These are phyloP conservation scores for Ochropleura plecta DNA, from an alignment of 2,888 invertebrate species.

Conservation along the genomic window DNA sequence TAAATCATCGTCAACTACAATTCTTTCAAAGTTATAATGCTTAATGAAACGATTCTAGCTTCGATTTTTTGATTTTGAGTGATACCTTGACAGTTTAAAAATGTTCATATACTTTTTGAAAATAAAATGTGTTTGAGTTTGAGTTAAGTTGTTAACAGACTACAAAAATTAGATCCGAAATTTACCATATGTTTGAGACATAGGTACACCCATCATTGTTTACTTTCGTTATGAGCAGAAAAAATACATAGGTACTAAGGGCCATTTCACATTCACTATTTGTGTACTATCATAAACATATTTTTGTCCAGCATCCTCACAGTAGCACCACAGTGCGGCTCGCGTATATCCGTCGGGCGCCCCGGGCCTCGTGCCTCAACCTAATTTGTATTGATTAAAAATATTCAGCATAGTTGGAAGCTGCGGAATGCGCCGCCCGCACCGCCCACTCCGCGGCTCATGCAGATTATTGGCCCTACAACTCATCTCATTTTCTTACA, in stretches of 20 bases:
- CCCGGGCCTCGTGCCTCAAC: conserved; percentile 82
- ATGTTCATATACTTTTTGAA: background rate
- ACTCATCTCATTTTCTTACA: conserved; percentile 75
- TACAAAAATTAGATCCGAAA: background rate
- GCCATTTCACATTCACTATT: background rate
- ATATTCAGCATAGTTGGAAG: conserved; percentile 89
- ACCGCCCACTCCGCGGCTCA: conserved; percentile 66
- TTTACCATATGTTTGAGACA: background rate
- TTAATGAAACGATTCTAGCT: background rate
- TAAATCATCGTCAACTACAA: background rate
- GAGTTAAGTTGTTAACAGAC: background rate
- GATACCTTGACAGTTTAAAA: background rate
- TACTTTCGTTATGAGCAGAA: background rate
- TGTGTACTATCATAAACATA: background rate
- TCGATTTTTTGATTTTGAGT: background rate
- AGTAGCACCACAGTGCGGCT: conserved; percentile 68
- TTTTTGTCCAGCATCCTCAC: conserved; percentile 2
- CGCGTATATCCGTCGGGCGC: conserved; percentile 76
- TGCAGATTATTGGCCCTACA: conserved; percentile 77
- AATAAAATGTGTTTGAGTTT: no score
- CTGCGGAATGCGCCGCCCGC: conserved; percentile 75
- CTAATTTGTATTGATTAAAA: conserved; percentile 91
- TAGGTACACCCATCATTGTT: background rate
- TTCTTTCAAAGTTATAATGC: background rate
- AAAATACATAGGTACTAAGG: background rate